Conservation (phyloP, 1,140 invertebrate genomes). For the Scaptomyza hsui region DNA sequence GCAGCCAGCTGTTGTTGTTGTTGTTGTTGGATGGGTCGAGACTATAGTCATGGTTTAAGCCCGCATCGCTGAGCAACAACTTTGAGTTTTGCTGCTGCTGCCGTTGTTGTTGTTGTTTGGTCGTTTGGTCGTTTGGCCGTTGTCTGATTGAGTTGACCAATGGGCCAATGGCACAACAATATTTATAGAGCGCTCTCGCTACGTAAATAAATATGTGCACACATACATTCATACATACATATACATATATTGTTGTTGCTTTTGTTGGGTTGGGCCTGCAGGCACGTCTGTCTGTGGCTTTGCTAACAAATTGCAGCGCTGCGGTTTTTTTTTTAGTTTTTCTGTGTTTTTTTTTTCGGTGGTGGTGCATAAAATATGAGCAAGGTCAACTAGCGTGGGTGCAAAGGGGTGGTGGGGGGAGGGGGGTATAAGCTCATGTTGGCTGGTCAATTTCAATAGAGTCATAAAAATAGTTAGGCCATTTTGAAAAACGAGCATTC, state of each 20-base stretch:
- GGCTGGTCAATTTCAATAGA: constrained; percentile 43
- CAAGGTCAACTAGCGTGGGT: constrained; percentile 36
- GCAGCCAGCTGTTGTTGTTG: not conserved
- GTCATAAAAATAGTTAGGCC: constrained; percentile 55
- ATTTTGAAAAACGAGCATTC: constrained; percentile 51
- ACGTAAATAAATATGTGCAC: constrained; percentile 21
- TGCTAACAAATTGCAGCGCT: constrained; percentile 46
- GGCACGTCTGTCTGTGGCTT: constrained; percentile 24
- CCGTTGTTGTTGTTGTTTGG: not conserved
- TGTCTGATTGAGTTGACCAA: constrained; percentile 28
- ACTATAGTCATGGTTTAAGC: not conserved
- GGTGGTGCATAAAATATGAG: constrained; percentile 51
- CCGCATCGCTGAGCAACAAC: not conserved
- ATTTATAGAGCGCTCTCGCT: constrained; percentile 31
- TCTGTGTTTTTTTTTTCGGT: constrained; percentile 2
- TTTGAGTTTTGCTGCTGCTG: constrained; percentile 10
- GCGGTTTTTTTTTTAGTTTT: constrained; percentile 56
- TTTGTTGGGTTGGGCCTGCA: not conserved
- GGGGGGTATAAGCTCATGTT: constrained; percentile 19
- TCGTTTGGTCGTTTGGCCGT: not conserved
- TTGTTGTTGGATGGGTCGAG: not conserved
- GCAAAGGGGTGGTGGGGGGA: not conserved
- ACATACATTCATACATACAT: not conserved
- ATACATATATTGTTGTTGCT: not conserved
- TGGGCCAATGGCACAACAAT: constrained; percentile 35